A percentile compares a stretch with the other conserved stretches of the same genome.
These are phyloP conservation scores for Salvelinus alpinus DNA, from an alignment of 2,113 vertebrate genomes.

Conservation along the genomic window DNA sequence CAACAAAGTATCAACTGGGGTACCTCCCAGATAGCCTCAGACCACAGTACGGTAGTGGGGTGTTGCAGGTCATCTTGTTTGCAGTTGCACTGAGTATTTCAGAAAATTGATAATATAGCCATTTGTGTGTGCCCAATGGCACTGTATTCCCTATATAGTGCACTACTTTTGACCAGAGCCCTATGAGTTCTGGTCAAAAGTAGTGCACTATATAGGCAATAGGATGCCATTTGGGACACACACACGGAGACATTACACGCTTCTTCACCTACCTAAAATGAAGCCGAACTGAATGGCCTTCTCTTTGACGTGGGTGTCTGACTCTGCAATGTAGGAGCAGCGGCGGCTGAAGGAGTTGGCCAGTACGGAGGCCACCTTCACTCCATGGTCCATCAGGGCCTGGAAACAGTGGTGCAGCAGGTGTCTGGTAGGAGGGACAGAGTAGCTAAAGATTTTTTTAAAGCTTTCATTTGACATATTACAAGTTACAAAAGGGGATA, in stretches of 20 bases:
- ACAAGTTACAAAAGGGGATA: too few relatives aligned
- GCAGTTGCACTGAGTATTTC: too few relatives aligned
- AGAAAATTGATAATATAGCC: too few relatives aligned
- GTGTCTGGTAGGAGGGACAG: constrained; percentile 74
- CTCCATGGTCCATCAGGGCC: constrained; percentile 97
- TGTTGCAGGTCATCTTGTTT: too few relatives aligned
- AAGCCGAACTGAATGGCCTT: constrained; percentile 98
- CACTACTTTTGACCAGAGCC: too few relatives aligned
- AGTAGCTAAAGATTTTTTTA: neutral
- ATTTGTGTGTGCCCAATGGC: too few relatives aligned
- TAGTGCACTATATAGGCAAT: neutral
- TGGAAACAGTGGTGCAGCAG: constrained; percentile 99
- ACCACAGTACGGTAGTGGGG: too few relatives aligned
- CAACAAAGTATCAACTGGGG: too few relatives aligned
- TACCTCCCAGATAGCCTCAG: too few relatives aligned
- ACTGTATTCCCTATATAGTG: too few relatives aligned
- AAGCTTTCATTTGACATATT: too few relatives aligned
- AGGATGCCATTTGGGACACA: neutral
- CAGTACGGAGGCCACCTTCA: constrained; percentile 95
- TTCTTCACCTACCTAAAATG: constrained; percentile 82
- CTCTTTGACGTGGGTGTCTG: constrained; percentile 92
- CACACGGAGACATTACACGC: constrained; percentile 19
- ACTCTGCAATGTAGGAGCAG: constrained; percentile 96
- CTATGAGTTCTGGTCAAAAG: neutral
- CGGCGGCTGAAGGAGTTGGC: constrained; percentile 96